These are phyloP conservation scores for Pecten maximus DNA, from an alignment of 2,888 invertebrate species.

Conservation along the genomic window DNA sequence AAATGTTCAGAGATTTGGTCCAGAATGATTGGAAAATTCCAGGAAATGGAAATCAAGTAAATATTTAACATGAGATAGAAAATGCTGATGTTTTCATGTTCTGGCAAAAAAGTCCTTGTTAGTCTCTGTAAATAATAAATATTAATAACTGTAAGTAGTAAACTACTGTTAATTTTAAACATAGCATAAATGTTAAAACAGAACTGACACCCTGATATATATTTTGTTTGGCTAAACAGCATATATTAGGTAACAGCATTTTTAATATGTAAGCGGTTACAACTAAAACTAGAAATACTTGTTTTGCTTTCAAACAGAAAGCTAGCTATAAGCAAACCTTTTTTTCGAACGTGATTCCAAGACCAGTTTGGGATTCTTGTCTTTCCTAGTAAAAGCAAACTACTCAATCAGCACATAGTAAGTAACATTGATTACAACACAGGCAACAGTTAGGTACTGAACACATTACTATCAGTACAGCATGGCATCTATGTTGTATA, in stretches of 20 bases:
- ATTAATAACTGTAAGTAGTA: not conserved
- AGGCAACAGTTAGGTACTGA: not conserved
- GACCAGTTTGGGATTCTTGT: conserved; percentile 9
- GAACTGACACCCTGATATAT: not conserved
- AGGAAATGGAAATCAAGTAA: not conserved
- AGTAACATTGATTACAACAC: not conserved
- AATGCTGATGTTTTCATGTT: not conserved
- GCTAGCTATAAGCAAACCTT: not conserved
- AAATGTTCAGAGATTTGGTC: not conserved
- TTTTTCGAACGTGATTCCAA: conserved; percentile 12
- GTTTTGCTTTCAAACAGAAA: conserved; percentile 23
- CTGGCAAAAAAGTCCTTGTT: not conserved
- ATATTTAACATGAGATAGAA: not conserved
- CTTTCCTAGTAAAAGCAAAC: conserved; percentile 30
- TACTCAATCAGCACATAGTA: not conserved
- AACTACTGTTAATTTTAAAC: not conserved
- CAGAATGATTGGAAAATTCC: not conserved
- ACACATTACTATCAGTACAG: not conserved
- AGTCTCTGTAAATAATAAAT: not conserved
- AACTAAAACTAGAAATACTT: not conserved
- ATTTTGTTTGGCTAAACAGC: not conserved
- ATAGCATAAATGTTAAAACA: not conserved
- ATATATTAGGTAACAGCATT: not conserved
- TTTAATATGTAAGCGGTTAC: not conserved
- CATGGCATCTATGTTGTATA: too few relatives aligned